Evolutionary conservation across 2,797 vertebrate species (phyloP).

Genomic region (Alcedo quadribrachys): DNA sequence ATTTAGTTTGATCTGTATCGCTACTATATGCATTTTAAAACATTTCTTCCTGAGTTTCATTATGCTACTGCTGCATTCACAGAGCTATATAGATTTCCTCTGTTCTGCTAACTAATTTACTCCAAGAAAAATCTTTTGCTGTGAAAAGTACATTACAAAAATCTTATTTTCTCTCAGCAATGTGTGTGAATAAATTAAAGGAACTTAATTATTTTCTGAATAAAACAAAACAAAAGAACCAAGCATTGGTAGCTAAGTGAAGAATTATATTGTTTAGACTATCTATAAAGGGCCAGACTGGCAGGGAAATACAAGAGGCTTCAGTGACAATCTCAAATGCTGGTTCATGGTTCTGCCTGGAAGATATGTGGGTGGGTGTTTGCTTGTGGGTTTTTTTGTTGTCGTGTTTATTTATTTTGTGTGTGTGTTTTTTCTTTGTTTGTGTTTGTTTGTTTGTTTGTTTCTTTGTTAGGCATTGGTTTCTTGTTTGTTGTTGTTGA

Average conservation of each 20-base stretch:
- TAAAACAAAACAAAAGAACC: slow-evolving; percentile 50
- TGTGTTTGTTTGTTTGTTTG: no score
- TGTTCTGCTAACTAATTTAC: slow-evolving; percentile 51
- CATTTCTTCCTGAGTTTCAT: slow-evolving; percentile 47
- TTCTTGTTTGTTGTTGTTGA: no score
- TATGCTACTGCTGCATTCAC: slow-evolving; percentile 22
- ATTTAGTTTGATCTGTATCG: slow-evolving; percentile 56
- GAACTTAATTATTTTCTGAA: slow-evolving; percentile 64
- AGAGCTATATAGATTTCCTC: slow-evolving; percentile 45
- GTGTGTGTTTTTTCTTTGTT: background rate
- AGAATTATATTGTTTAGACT: slow-evolving; percentile 40
- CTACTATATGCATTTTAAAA: slow-evolving; percentile 28
- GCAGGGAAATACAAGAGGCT: background rate
- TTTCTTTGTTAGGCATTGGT: no score
- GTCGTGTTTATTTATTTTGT: background rate
- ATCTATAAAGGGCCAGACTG: slow-evolving; percentile 52
- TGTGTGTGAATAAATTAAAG: slow-evolving; percentile 53
- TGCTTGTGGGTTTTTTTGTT: background rate
- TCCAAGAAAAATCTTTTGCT: slow-evolving; percentile 55
- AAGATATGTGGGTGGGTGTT: background rate
- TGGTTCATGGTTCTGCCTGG: background rate
- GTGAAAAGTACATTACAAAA: slow-evolving; percentile 44
- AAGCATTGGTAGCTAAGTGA: background rate
- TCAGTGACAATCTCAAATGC: background rate
- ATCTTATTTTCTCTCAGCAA: slow-evolving; percentile 55